Base-by-base conservation (phyloP, 2,113 vertebrate genomes). In the Halcyon malimbica region DNA sequence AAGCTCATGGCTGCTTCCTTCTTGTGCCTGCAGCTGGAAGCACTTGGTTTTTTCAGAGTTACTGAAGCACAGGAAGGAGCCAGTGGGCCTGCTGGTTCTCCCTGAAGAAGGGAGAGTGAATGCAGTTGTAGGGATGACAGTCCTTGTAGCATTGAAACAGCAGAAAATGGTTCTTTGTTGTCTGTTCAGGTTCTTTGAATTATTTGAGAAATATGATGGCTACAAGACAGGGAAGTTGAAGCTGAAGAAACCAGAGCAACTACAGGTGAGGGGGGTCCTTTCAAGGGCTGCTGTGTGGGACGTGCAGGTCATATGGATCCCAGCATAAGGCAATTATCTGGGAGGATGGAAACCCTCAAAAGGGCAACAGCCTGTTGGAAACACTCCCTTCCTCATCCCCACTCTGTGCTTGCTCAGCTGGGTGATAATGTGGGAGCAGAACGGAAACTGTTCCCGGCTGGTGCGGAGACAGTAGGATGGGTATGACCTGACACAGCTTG, bases 181-280 rank as follows among this genome's bases (percentile, higher is more conserved):
- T 91, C 63, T 86, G 29, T 93, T 51, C 96, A 99, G 99, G 98
- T 99, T 99, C 97, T 99, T 99, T 96, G 98, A 98, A 59, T 97
- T 99, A 18, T 99, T 99, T 98, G 99, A 99, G 92, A 99, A 99
- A 97, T 99, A 99, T 19, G 99, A 99, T 59, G 99, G 99, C 60
- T 99, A 99, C 97, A 99, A 99, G 97, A 99, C 99, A 4, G 99
- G 99, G 89, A 99, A 99, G 93, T 96, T 99, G 95, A 99, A 99
- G 95, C 98, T 99, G 78, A 99, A 99, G 97, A 99, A 99, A 90
- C 99, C 99, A 1, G 99, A 99, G 95, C 99, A 99, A 86, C 98
- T 99, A 33, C 99, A 99, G 99, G 99, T 99, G 95, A 97, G 93
- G 44, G 37, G 71, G 63, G 11, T 44, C 24, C 28, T 46, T 31